phyloP scores from a whole-genome alignment of 2,888 invertebrate genomes.

The Orthosia incerta region DNA sequence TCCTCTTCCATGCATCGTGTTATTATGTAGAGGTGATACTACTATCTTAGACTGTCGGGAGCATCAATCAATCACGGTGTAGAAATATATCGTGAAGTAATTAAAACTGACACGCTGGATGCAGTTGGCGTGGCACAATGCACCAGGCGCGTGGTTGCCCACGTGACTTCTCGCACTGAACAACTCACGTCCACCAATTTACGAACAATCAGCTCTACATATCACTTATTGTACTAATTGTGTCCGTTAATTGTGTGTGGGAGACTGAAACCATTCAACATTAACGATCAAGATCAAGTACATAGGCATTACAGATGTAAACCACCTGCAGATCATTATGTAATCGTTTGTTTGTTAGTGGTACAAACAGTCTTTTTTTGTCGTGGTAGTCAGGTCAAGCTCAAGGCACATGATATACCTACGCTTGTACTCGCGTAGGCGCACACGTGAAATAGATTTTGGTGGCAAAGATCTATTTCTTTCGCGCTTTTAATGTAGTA shows the following conservation, averaged over 20 bases:
- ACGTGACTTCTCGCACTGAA: constrained; percentile 68
- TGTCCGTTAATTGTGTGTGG: constrained; percentile 52
- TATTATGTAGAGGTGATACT: constrained; percentile 34
- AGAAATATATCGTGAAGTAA: constrained; percentile 67
- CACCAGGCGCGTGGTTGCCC: constrained; percentile 68
- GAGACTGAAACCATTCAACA: constrained; percentile 43
- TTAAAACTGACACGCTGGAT: constrained; percentile 71
- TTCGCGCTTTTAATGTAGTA: constrained; percentile 20
- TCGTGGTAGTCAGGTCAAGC: constrained; percentile 77
- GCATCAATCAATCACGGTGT: constrained; percentile 62
- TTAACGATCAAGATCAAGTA: constrained; percentile 59
- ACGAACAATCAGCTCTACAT: constrained; percentile 46
- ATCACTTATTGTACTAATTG: constrained; percentile 48
- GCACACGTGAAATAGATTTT: constrained; percentile 32
- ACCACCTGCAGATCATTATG: constrained; percentile 72
- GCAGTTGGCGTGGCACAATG: constrained; percentile 70
- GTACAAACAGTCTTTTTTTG: constrained; percentile 64
- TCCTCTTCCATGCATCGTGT: constrained; percentile 35
- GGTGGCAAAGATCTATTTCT: constrained; percentile 32
- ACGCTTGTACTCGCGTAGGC: constrained; percentile 43
- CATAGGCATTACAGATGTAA: constrained; percentile 55
- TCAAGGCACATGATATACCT: constrained; percentile 73
- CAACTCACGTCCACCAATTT: constrained; percentile 49
- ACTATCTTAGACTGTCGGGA: constrained; percentile 55
- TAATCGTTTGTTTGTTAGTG: constrained; percentile 73